A percentile compares a stretch with the other conserved stretches of the same genome.
phyloP scores from a whole-genome alignment of 2,113 vertebrate genomes.

The Orientallactaga bullata region DNA sequence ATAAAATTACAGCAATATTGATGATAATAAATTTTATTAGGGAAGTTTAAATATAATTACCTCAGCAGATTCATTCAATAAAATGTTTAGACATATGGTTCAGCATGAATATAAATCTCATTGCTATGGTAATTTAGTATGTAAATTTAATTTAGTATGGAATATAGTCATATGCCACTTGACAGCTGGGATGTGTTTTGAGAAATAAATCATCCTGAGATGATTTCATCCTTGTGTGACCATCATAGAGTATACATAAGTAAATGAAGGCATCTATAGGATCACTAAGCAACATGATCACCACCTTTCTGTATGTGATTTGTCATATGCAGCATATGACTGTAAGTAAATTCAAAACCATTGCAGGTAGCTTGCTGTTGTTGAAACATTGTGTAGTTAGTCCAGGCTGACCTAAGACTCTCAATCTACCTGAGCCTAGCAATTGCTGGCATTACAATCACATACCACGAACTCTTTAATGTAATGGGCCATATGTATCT shows the following conservation, averaged over 20 bases:
- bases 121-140: conserved; percentile 35
- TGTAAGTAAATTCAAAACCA: neutral
- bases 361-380: neutral
- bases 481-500: neutral
- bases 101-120: conserved; percentile 58
- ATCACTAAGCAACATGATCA: neutral
- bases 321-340: neutral
- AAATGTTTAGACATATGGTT: conserved; percentile 55
- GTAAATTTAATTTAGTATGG: conserved; percentile 29
- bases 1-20: conserved; percentile 49
- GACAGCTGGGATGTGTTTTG: neutral
- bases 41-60: conserved; percentile 54
- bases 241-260: neutral
- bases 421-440: neutral
- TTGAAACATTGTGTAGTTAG: neutral
- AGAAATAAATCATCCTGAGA: neutral
- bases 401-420: neutral
- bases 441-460: neutral
- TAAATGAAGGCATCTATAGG: neutral
- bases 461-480: neutral
- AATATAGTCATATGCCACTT: neutral
- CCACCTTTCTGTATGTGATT: neutral
- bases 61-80: conserved; percentile 53
- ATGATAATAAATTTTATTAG: conserved; percentile 54
- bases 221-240: conserved; percentile 25